These are phyloP conservation scores for Trematocara nigrifrons DNA, from an alignment of 2,113 vertebrate species.

Conservation along the genomic window DNA sequence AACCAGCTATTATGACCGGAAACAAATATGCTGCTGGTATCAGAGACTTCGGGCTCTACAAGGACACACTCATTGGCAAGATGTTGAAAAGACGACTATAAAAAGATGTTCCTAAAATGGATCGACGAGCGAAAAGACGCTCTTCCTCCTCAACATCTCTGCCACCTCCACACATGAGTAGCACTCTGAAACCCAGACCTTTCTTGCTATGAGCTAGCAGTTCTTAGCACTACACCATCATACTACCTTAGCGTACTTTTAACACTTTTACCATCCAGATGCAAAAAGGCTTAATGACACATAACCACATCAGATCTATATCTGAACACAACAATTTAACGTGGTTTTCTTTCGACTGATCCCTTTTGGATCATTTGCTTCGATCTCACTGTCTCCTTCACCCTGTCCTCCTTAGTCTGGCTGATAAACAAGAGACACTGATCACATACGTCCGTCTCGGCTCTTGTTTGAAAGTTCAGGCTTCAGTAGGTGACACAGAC, in stretches of 20 bases:
- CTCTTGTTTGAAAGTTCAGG: neutral
- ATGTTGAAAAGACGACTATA: neutral
- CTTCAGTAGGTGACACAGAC: neutral
- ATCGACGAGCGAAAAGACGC: neutral
- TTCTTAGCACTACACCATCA: neutral
- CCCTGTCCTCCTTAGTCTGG: neutral
- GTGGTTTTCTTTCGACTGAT: neutral
- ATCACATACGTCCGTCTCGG: neutral
- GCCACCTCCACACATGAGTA: neutral
- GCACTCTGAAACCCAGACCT: neutral
- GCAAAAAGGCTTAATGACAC: neutral
- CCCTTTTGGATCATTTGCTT: neutral
- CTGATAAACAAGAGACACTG: neutral
- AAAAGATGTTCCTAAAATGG: neutral
- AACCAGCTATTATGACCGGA: neutral
- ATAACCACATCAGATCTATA: neutral
- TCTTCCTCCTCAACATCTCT: neutral
- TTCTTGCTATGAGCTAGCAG: neutral
- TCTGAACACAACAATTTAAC: neutral
- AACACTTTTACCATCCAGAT: neutral
- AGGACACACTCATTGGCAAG: neutral
- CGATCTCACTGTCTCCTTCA: neutral
- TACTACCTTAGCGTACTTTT: neutral
- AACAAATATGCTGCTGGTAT: neutral
- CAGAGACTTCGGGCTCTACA: neutral